A percentile compares a stretch with the other conserved stretches of the same genome.
Evolutionary conservation across 1,140 invertebrate species (phyloP).

Genomic region (Paramacrobiotus metropolitanus): DNA sequence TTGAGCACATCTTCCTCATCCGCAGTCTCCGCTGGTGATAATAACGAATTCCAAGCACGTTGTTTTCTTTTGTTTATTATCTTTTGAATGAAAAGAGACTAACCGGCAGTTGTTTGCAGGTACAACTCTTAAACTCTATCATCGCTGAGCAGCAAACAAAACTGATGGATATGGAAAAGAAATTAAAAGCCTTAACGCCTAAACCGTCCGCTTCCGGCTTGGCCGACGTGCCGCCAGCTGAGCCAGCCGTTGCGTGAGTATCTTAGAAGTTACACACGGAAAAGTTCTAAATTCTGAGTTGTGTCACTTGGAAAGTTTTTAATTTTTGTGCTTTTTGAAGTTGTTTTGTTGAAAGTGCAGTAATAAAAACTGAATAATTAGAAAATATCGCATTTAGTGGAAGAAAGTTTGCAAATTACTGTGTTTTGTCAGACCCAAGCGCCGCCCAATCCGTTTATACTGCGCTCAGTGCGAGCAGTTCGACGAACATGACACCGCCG

Average conservation of each 20-base stretch:
- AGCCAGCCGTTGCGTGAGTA: not conserved
- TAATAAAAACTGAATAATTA: too few relatives aligned
- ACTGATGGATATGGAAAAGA: not conserved
- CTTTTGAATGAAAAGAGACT: too few relatives aligned
- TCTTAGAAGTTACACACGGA: not conserved
- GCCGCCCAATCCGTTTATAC: slow-evolving; percentile 37
- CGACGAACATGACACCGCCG: slow-evolving; percentile 85
- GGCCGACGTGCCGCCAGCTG: not conserved
- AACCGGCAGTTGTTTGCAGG: not conserved
- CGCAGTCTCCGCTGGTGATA: not conserved
- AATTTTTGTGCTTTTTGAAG: not conserved
- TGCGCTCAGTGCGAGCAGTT: slow-evolving; percentile 95
- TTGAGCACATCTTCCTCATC: not conserved
- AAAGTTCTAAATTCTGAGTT: not conserved
- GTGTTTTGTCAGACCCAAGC: not conserved
- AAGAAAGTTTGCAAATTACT: not conserved
- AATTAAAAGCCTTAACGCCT: not conserved
- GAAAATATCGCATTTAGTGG: not conserved
- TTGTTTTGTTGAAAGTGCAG: not conserved
- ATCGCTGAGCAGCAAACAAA: not conserved
- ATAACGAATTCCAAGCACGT: not conserved
- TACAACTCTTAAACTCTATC: not conserved
- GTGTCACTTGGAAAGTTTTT: not conserved
- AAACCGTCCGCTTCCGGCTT: not conserved
- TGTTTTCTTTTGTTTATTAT: too few relatives aligned